Percentiles rank a stretch among this genome's conserved stretches.
Conservation (phyloP, 2,888 invertebrate genomes). For the Pristionchus japonicus region DNA sequence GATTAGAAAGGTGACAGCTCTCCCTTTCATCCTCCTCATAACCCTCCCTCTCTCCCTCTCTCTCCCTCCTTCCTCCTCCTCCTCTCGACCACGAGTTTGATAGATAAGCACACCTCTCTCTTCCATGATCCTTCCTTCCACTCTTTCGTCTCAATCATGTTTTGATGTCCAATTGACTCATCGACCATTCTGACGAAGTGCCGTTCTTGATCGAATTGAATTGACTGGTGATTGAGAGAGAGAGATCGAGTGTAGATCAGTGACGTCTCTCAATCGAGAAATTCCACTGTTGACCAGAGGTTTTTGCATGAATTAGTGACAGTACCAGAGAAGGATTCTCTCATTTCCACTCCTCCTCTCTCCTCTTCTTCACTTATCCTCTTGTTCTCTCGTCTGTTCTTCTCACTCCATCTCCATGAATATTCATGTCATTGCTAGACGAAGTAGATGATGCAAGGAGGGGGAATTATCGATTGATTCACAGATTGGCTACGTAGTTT, state of each 20-base stretch:
- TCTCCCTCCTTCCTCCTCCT: background rate
- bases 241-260: background rate
- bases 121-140: background rate
- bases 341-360: background rate
- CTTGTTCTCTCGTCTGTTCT: background rate
- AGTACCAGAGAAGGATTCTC: background rate
- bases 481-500: background rate
- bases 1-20: background rate
- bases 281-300: background rate
- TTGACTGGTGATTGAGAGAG: background rate
- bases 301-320: background rate
- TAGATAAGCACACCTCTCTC: background rate
- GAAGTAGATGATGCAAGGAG: background rate
- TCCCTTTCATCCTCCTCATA: background rate
- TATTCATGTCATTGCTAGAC: conserved; percentile 7
- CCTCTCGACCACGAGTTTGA: background rate
- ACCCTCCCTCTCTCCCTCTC: background rate
- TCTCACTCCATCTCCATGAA: conserved; percentile 29
- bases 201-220: too few relatives aligned
- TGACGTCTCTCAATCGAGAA: background rate
- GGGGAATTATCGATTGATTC: background rate
- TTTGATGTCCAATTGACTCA: background rate
- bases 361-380: background rate
- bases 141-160: background rate
- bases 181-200: background rate